These are phyloP conservation scores for Macrotis lagotis DNA, from an alignment of 2,113 vertebrate genomes.

Conservation along the genomic window DNA sequence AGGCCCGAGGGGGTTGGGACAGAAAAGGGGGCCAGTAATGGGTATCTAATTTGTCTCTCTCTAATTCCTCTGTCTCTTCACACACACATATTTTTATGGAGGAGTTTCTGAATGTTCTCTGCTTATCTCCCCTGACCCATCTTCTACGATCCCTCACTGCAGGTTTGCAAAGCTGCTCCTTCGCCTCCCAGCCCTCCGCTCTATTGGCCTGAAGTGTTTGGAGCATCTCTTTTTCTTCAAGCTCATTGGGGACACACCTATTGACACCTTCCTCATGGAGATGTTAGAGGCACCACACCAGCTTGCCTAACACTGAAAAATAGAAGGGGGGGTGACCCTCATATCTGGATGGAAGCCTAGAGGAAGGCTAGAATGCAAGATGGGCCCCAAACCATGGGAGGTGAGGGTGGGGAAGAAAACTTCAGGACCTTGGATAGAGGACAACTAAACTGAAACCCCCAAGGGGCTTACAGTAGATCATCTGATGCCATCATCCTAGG, in stretches of 20 bases:
- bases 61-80: neutral
- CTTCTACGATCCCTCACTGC: neutral
- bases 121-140: neutral
- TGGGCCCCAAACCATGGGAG: constrained; percentile 15
- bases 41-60: neutral
- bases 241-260: constrained; percentile 95
- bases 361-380: constrained; percentile 1
- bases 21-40: neutral
- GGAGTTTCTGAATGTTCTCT: neutral
- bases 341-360: constrained; percentile 4
- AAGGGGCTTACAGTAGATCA: neutral
- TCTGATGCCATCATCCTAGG: constrained; percentile 39
- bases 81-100: neutral
- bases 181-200: constrained; percentile 91
- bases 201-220: constrained; percentile 93
- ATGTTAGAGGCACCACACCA: constrained; percentile 96
- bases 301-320: constrained; percentile 85
- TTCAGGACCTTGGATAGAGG: neutral
- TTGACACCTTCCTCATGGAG: constrained; percentile 97
- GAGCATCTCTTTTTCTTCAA: constrained; percentile 98
- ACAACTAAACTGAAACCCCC: neutral
- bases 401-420: constrained; percentile 12
- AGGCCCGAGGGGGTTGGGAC: neutral
- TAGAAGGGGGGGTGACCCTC: neutral
- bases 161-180: constrained; percentile 97